A percentile compares a stretch with the other conserved stretches of the same genome.
Evolutionary conservation across 2,797 vertebrate genomes (phyloP).

Genomic region (Smutsia gigantea): DNA sequence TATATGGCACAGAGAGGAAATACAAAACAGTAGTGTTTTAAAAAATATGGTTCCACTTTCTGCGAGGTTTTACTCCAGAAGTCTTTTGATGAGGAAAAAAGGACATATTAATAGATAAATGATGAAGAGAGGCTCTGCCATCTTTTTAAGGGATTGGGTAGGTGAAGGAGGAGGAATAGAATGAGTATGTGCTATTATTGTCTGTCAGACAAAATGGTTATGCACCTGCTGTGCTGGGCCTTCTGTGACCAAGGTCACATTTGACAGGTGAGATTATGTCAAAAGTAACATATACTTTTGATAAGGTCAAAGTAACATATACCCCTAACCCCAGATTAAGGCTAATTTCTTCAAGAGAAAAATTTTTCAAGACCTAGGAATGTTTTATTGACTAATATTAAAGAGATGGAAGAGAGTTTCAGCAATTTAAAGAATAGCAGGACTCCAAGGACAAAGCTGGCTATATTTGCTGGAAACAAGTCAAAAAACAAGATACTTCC

Average conservation of each 20-base stretch:
- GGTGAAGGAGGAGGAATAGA: not conserved
- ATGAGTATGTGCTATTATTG: not conserved
- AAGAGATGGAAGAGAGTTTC: not conserved
- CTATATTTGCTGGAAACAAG: not conserved
- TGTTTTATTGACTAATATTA: not conserved
- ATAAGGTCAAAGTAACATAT: not conserved
- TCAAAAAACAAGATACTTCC: not conserved
- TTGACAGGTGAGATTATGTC: not conserved
- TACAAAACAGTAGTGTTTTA: not conserved
- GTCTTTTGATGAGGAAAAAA: not conserved
- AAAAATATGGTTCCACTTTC: not conserved
- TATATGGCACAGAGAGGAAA: not conserved
- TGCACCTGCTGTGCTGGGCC: not conserved
- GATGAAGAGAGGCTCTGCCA: not conserved
- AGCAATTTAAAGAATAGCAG: not conserved
- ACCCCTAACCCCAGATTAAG: not conserved
- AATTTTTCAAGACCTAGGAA: slow-evolving; percentile 4
- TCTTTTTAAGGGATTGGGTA: not conserved
- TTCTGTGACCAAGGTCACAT: not conserved
- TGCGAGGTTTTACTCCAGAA: not conserved
- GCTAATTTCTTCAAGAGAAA: not conserved
- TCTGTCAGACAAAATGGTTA: not conserved
- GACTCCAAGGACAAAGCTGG: not conserved
- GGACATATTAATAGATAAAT: not conserved
- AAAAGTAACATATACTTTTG: not conserved